Base-by-base conservation (phyloP, 2,888 invertebrate genomes). In the Trissolcus brochymenae region DNA sequence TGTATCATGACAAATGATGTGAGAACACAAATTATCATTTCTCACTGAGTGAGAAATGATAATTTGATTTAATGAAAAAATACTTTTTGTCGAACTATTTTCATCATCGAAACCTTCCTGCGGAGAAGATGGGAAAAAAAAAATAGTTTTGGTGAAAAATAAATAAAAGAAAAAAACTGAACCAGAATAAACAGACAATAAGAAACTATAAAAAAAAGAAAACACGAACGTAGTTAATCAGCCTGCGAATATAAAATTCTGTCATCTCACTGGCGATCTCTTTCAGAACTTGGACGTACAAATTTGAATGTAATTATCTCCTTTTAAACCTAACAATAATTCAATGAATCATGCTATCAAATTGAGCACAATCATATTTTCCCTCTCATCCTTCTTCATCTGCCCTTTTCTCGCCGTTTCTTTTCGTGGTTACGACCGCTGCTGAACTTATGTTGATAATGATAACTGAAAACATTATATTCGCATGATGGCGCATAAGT, bases 281-380 rank as follows among this genome's bases (percentile, higher is more conserved):
- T 60, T 50, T 35, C n/a, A 17, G 13, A 35, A 17, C 11, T 21
- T 11, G 14, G 21, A 65, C 43, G 16, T 17, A 55, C 55, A 49
- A 43, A 65, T 65, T 54, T 55, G 41, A 65, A 65, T 55, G 13
- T 40, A 65, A 66, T 56, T 25, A 57, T 35, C 56, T n/a, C 43
- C 40, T 49, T 21, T 50, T 9, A 56, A 62, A 56, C 14, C 41
- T 51, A 17, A 2, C 19, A n/a, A 16, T 29, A 2, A 65, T 72
- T 54, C 35, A 46, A 62, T 25, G 72, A 72, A 64, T 65, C 64
- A 72, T 54, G 19, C 59, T 19, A 51, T 54, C 65, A 72, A 72
- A 72, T 73, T 66, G 66, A 66, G 41, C 46, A 53, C 60, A 56
- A 73, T 60, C 50, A 73, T 61, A 35, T 35, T 65, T 61, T 66